A percentile compares a stretch with the other conserved stretches of the same genome.
Conservation (phyloP, 2,888 invertebrate genomes). For the Drosophila algonquin region DNA sequence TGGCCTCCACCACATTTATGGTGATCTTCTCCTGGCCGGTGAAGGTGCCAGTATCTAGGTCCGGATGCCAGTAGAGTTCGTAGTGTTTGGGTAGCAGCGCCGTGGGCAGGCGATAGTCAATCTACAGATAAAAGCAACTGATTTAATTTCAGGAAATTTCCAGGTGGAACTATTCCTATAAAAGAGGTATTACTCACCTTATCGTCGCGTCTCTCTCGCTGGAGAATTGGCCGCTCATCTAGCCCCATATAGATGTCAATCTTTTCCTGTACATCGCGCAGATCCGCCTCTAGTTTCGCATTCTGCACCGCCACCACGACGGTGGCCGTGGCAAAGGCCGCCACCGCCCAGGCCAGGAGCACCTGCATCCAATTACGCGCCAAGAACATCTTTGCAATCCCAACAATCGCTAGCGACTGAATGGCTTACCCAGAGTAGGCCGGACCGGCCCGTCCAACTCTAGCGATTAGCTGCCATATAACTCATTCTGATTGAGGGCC, state of each 20-base stretch:
- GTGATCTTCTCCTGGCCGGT: slow-evolving; percentile 86
- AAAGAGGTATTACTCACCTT: slow-evolving; percentile 32
- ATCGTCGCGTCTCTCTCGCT: slow-evolving; percentile 26
- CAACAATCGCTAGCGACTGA: slow-evolving; percentile 53
- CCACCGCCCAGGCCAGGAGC: slow-evolving; percentile 59
- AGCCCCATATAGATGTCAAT: slow-evolving; percentile 53
- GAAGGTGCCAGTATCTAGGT: slow-evolving; percentile 86
- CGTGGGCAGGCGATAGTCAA: slow-evolving; percentile 85
- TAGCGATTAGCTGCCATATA: slow-evolving; percentile 38
- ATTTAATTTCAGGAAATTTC: neutral
- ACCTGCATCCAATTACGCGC: slow-evolving; percentile 39
- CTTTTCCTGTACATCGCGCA: slow-evolving; percentile 51
- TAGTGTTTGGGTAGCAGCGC: slow-evolving; percentile 87
- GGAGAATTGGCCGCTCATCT: neutral
- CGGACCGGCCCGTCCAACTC: slow-evolving; percentile 1
- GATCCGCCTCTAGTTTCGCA: slow-evolving; percentile 44
- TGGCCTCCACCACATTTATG: slow-evolving; percentile 83
- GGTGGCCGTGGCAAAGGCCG: slow-evolving; percentile 55
- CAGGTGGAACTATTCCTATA: no score
- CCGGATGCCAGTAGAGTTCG: slow-evolving; percentile 87
- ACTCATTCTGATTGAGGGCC: slow-evolving; percentile 47
- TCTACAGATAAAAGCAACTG: slow-evolving; percentile 35
- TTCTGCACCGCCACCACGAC: slow-evolving; percentile 62
- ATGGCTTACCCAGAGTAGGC: slow-evolving; percentile 1
- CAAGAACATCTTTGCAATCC: slow-evolving; percentile 56